phyloP scores from a whole-genome alignment of 2,888 invertebrate species.

The Romanomermis culicivorax region DNA sequence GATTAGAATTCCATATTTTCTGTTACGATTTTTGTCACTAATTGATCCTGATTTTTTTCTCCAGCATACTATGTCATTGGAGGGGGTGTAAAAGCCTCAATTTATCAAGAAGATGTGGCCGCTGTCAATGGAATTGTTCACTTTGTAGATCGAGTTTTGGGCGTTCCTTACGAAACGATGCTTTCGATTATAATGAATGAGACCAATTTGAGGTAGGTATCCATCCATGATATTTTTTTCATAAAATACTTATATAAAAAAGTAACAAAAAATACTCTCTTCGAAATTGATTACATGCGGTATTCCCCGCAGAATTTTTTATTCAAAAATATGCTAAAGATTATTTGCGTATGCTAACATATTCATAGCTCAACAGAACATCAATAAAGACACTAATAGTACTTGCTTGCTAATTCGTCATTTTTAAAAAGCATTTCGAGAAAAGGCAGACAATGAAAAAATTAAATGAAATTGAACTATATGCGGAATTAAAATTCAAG shows the following conservation, averaged over 20 bases:
- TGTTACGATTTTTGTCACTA: background rate
- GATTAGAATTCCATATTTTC: background rate
- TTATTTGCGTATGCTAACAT: no score
- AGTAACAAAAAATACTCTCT: background rate
- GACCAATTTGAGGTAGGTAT: slow-evolving; percentile 11
- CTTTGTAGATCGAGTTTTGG: slow-evolving; percentile 28
- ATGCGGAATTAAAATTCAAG: no score
- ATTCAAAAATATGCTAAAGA: no score
- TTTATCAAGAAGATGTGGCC: slow-evolving; percentile 26
- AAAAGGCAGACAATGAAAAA: no score
- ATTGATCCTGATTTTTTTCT: slow-evolving; percentile 9
- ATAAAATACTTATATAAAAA: background rate
- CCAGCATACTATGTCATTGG: slow-evolving; percentile 29
- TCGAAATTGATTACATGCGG: no score
- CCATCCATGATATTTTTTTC: background rate
- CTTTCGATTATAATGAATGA: slow-evolving; percentile 25
- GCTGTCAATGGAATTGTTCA: slow-evolving; percentile 29
- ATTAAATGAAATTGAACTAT: no score
- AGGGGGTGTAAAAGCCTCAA: slow-evolving; percentile 26
- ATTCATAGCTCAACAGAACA: no score
- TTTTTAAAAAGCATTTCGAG: no score
- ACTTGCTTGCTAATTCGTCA: no score
- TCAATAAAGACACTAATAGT: no score
- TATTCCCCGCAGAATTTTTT: no score
- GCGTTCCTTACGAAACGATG: slow-evolving; percentile 24